phyloP scores from a whole-genome alignment of 2,888 invertebrate genomes.

The Sminthurinus aureus region DNA sequence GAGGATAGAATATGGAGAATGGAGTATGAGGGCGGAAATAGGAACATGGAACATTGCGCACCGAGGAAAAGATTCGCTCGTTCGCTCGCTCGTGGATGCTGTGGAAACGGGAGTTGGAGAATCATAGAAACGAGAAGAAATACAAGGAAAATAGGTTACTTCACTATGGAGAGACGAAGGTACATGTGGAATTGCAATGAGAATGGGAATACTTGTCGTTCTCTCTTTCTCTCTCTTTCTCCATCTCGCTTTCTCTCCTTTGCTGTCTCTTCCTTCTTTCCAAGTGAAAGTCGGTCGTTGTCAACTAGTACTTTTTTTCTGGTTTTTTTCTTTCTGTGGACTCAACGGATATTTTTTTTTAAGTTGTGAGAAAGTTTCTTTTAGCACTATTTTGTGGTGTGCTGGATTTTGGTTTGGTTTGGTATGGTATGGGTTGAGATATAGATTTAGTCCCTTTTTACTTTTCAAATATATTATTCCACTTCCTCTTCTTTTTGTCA shows the following conservation, averaged over 20 bases:
- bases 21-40: conserved; percentile 11
- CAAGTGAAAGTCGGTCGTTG: conserved; percentile 16
- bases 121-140: not conserved
- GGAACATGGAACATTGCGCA: conserved; percentile 7
- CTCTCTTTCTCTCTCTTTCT: too few relatives aligned
- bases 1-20: too few relatives aligned
- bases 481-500: not conserved
- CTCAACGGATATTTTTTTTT: not conserved
- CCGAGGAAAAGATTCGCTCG: not conserved
- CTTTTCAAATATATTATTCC: not conserved
- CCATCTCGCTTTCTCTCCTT: not conserved
- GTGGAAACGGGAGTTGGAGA: not conserved
- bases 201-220: not conserved
- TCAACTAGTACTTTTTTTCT: conserved; percentile 5
- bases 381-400: too few relatives aligned
- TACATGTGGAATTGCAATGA: not conserved
- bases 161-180: not conserved
- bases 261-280: not conserved
- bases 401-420: not conserved
- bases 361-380: not conserved
- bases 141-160: not conserved
- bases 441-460: too few relatives aligned
- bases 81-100: not conserved
- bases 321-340: not conserved
- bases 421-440: not conserved